Percentiles rank a stretch among this genome's conserved stretches.
These are phyloP conservation scores for Yponomeuta plumbellus DNA, from an alignment of 2,888 invertebrate genomes.

Conservation along the genomic window DNA sequence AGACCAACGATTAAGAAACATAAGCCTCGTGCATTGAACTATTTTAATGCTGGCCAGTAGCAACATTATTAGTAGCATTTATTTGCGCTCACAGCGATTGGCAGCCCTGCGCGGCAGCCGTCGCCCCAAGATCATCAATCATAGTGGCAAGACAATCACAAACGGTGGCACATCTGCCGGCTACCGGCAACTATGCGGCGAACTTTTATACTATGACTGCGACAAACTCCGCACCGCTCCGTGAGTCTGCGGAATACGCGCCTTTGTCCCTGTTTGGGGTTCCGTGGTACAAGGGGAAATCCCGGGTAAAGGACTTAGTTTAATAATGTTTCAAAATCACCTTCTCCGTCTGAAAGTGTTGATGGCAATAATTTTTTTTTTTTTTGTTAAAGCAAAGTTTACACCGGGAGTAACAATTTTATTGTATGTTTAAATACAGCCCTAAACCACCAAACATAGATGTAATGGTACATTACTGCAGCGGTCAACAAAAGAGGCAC, in stretches of 20 bases:
- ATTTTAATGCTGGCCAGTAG: too few relatives aligned
- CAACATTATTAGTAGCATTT: not conserved
- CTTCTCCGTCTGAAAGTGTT: too few relatives aligned
- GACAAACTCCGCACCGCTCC: not conserved
- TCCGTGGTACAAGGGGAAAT: not conserved
- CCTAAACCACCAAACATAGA: too few relatives aligned
- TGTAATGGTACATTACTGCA: too few relatives aligned
- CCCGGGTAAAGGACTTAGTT: not conserved
- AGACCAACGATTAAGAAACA: too few relatives aligned
- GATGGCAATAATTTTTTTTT: too few relatives aligned
- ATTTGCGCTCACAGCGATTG: conserved; percentile 17
- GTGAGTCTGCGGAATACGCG: conserved; percentile 5
- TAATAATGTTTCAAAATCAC: too few relatives aligned
- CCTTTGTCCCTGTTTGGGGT: not conserved
- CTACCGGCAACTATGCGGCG: conserved; percentile 21
- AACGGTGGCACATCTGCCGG: conserved; percentile 74
- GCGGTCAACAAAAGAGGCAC: too few relatives aligned
- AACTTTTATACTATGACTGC: conserved; percentile 11
- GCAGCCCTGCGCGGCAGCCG: conserved; percentile 56
- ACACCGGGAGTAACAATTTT: too few relatives aligned
- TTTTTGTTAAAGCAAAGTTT: too few relatives aligned
- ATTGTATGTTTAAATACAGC: too few relatives aligned
- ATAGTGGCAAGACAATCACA: conserved; percentile 75
- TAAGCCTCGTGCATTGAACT: too few relatives aligned
- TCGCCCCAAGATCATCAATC: conserved; percentile 72